Evolutionary conservation across 1,140 invertebrate genomes (phyloP).

Genomic region (Drosophila triauraria): DNA sequence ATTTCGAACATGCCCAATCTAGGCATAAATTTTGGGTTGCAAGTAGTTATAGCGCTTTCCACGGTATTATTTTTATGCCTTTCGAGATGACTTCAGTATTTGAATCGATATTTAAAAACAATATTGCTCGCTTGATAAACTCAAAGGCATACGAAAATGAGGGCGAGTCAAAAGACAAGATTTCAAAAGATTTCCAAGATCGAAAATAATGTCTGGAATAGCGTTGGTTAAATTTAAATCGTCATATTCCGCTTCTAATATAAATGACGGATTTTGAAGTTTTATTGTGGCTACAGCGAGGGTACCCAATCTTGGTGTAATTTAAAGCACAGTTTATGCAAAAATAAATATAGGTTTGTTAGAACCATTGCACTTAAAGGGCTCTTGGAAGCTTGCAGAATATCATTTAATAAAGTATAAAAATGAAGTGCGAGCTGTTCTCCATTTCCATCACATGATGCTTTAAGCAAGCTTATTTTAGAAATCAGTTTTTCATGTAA

Average conservation of each 20-base stretch:
- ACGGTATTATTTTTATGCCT: slow-evolving; percentile 89
- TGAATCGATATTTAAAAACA: slow-evolving; percentile 79
- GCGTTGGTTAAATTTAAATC: slow-evolving; percentile 86
- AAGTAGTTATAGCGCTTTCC: slow-evolving; percentile 80
- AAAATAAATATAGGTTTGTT: slow-evolving; percentile 87
- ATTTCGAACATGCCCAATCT: slow-evolving; percentile 92
- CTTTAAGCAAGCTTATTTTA: slow-evolving; percentile 88
- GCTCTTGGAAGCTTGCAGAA: slow-evolving; percentile 89
- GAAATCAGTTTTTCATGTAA: slow-evolving; percentile 88
- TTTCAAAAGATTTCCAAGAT: slow-evolving; percentile 26
- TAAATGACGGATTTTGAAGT: slow-evolving; percentile 91
- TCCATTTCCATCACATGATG: slow-evolving; percentile 88
- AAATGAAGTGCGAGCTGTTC: slow-evolving; percentile 88
- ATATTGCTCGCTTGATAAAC: slow-evolving; percentile 89
- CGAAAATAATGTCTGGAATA: slow-evolving; percentile 19
- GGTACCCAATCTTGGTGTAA: slow-evolving; percentile 28
- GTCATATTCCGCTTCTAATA: slow-evolving; percentile 91
- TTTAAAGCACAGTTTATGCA: slow-evolving; percentile 82
- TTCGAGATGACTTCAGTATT: slow-evolving; percentile 88
- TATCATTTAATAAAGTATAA: slow-evolving; percentile 87
- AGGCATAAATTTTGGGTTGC: slow-evolving; percentile 91
- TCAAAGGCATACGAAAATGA: slow-evolving; percentile 94
- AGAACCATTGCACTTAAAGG: slow-evolving; percentile 89
- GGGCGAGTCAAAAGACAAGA: slow-evolving; percentile 84
- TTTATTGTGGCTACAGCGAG: slow-evolving; percentile 90